Evolutionary conservation across 2,888 invertebrate species (phyloP).

Genomic region (Cephus spinipes): DNA sequence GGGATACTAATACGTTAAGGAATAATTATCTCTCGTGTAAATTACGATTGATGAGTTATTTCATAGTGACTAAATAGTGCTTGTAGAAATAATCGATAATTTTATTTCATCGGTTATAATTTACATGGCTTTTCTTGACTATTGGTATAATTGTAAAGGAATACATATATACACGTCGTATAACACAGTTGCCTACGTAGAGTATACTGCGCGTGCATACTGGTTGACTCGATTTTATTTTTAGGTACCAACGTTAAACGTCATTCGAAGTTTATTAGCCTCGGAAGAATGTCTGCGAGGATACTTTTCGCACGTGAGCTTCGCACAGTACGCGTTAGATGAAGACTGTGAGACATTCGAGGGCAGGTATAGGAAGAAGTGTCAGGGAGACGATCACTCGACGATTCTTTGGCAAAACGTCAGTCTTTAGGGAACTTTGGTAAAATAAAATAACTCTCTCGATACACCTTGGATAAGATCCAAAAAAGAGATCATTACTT

Average conservation of each 20-base stretch:
- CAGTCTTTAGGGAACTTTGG: constrained; percentile 7
- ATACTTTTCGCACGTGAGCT: neutral
- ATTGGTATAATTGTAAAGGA: neutral
- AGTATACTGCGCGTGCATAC: neutral
- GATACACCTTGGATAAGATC: constrained; percentile 31
- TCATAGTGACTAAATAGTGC: neutral
- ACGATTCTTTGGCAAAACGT: neutral
- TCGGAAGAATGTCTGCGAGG: neutral
- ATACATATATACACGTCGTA: too few species aligned
- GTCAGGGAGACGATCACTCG: neutral
- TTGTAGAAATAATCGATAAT: neutral
- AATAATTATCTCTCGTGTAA: neutral
- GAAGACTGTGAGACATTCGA: neutral
- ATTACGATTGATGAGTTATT: neutral
- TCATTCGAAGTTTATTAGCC: constrained; percentile 6
- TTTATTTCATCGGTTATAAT: neutral
- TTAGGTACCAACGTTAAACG: neutral
- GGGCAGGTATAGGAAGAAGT: neutral
- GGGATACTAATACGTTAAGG: neutral
- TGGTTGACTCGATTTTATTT: constrained; percentile 3
- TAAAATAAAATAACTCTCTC: constrained; percentile 27
- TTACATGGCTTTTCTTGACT: neutral
- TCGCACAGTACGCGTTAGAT: neutral
- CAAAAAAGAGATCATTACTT: constrained; percentile 39
- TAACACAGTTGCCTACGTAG: too few species aligned